Base-by-base conservation (phyloP, 2,113 vertebrate species). In the Columba janthina region DNA sequence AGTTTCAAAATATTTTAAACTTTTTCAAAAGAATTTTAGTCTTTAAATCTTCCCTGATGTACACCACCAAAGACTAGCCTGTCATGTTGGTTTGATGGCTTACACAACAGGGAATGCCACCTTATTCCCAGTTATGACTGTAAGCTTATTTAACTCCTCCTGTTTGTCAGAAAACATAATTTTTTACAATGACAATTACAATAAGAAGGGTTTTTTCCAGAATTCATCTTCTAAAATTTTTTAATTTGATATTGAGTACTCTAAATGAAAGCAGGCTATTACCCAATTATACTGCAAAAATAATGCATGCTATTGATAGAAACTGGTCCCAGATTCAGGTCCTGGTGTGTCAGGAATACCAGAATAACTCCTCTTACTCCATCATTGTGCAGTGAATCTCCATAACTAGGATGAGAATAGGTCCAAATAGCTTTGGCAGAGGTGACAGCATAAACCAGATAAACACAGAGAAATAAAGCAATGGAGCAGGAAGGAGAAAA, bases 1-100 rank as follows among this genome's bases (percentile, higher is more conserved):
- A 81, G 10, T 91, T 94, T 77, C 25, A 91, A 95, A 90, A 40
- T 65, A 72, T 58, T 87, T 89, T 75, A 54, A 65, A 75, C 88
- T 48, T 9, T 76, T 88, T 87, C 6, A 21, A 58, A 81, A 84
- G 6, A 92, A 64, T 76, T 61, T 6, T 51, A 67, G 20, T 34
- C 48, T 75, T 90, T 65, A 85, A 79, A 85, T 53, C 48, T 85
- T 91, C 50, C 25, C 18, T 80, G 88, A 17, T 46, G 44, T 58
- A 90, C 78, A 56, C 53, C 5, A 4, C 69, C 85, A 79, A 82
- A 87, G 40, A 26, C n/a, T 54, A 54, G 0, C 0, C 57, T 77
- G 29, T 44, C 51, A 83, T 1, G 2, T 31, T 57, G n/a, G 21
- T 84, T 91, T 85, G 60, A 74, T 84, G 76, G 29, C 10, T 82